Evolutionary conservation across 2,113 vertebrate species (phyloP).

Genomic region (Danionella cerebrum): DNA sequence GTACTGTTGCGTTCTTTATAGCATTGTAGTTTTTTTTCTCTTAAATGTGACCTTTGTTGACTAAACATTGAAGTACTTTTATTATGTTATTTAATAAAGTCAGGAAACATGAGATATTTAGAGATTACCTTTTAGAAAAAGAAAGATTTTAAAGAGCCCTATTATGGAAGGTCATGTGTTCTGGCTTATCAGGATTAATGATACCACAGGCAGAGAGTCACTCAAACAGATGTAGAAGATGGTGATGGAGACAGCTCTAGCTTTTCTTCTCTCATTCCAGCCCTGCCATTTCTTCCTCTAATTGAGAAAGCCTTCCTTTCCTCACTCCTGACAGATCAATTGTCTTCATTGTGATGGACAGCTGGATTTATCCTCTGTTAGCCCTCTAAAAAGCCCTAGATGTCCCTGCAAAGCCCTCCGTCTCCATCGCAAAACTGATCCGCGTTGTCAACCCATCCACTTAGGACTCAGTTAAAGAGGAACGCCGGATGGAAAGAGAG

Average conservation of each 20-base stretch:
- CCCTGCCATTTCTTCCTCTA: conserved; percentile 16
- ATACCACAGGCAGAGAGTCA: conserved; percentile 46
- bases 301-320: conserved; percentile 27
- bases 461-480: background rate
- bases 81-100: no score
- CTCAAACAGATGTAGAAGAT: conserved; percentile 24
- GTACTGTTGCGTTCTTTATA: no score
- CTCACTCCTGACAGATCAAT: conserved; percentile 38
- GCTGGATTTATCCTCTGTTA: conserved; percentile 33
- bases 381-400: conserved; percentile 27
- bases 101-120: no score
- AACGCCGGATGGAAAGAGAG: background rate
- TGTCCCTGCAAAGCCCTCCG: conserved; percentile 15
- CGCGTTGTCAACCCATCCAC: background rate
- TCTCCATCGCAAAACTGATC: conserved; percentile 7
- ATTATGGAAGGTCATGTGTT: conserved; percentile 49
- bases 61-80: no score
- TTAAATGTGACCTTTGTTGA: no score
- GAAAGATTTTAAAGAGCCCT: no score
- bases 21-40: no score
- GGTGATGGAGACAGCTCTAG: conserved; percentile 33
- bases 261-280: background rate
- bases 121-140: no score
- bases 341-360: conserved; percentile 28
- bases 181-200: conserved; percentile 55